A percentile compares a stretch with the other conserved stretches of the same genome.
phyloP scores from a whole-genome alignment of 2,797 vertebrate species.

The Pteropus rufus region DNA sequence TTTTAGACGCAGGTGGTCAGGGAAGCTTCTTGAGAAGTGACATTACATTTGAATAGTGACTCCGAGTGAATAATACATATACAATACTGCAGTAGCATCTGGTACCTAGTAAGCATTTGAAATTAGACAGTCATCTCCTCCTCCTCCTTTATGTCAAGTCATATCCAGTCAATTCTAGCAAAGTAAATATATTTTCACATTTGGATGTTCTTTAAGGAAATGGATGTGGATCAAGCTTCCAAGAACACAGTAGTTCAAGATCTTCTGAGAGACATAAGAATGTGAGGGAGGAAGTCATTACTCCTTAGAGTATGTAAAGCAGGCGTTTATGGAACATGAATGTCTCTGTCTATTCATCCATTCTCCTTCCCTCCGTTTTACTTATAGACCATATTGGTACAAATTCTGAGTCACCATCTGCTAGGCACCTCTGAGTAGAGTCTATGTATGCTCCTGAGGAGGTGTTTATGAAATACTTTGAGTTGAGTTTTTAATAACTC shows the following conservation, averaged over 20 bases:
- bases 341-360: neutral
- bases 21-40: neutral
- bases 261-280: neutral
- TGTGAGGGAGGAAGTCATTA: neutral
- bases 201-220: neutral
- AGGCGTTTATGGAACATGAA: neutral
- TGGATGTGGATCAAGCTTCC: neutral
- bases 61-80: neutral
- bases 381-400: neutral
- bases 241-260: neutral
- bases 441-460: conserved; percentile 33
- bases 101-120: neutral
- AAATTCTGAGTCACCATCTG: conserved; percentile 70
- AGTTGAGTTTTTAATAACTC: conserved; percentile 26
- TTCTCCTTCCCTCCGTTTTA: neutral
- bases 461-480: neutral
- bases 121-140: neutral
- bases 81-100: neutral
- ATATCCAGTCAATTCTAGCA: conserved; percentile 16
- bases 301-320: neutral
- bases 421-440: neutral
- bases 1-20: neutral
- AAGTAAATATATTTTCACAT: neutral
- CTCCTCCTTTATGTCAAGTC: neutral
- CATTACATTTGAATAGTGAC: neutral